phyloP scores from a whole-genome alignment of 2,113 vertebrate species.

The Forbesichthys papilliferus region DNA sequence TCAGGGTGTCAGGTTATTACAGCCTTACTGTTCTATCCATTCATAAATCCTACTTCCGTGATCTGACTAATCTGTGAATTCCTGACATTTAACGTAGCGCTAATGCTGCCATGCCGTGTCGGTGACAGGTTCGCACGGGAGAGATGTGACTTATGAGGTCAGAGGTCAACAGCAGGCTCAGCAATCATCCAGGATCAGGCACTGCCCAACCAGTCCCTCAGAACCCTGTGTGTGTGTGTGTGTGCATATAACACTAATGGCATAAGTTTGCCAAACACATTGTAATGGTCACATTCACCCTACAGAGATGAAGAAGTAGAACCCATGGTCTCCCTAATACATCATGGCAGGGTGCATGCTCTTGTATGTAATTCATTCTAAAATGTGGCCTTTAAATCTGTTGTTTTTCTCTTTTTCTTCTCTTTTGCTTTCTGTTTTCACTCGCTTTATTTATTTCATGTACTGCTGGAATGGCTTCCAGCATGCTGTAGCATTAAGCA shows the following conservation, averaged over 20 bases:
- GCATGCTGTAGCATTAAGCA: conserved; percentile 81
- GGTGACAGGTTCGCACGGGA: conserved; percentile 60
- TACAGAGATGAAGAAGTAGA: conserved; percentile 69
- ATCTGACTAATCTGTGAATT: conserved; percentile 67
- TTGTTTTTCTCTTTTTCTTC: conserved; percentile 55
- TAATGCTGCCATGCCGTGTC: conserved; percentile 64
- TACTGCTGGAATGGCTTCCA: conserved; percentile 77
- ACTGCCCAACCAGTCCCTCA: conserved; percentile 54
- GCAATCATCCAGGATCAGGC: conserved; percentile 68
- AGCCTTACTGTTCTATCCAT: conserved; percentile 45
- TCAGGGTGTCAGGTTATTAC: conserved; percentile 62
- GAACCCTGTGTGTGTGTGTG: conserved; percentile 2
- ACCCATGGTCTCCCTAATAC: conserved; percentile 70
- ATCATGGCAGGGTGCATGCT: conserved; percentile 78
- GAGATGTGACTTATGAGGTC: conserved; percentile 66
- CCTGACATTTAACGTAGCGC: conserved; percentile 71
- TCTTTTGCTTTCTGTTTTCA: conserved; percentile 52
- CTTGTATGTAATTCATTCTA: conserved; percentile 81
- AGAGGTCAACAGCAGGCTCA: conserved; percentile 57
- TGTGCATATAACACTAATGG: conserved; percentile 52
- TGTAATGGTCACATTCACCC: conserved; percentile 72
- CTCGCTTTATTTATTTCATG: conserved; percentile 71
- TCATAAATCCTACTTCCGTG: conserved; percentile 61
- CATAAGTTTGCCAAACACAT: conserved; percentile 64
- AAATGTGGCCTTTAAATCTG: conserved; percentile 83